Conservation (phyloP, 2,888 invertebrate species). For the Pyrgus malvae region DNA sequence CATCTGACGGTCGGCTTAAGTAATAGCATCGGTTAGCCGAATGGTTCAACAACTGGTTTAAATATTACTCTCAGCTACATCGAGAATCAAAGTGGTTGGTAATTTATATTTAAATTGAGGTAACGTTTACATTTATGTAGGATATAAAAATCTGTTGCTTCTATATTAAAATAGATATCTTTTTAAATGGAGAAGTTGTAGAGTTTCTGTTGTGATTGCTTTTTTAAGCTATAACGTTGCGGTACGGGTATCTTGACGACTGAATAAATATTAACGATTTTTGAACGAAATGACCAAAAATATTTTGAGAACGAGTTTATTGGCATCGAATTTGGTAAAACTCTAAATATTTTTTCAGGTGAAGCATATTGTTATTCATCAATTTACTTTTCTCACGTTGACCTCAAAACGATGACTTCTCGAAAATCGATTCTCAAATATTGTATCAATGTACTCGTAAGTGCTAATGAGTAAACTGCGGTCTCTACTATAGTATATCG, state of each 20-base stretch:
- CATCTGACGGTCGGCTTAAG: conserved; percentile 11
- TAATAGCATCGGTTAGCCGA: conserved; percentile 15
- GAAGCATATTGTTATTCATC: background rate
- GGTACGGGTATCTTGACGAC: background rate
- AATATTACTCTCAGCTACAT: conserved; percentile 8
- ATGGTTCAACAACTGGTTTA: conserved; percentile 17
- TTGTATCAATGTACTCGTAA: conserved; percentile 11
- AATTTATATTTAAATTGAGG: conserved; percentile 51
- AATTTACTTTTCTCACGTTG: conserved; percentile 11
- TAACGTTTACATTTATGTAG: conserved; percentile 44
- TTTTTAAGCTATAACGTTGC: background rate
- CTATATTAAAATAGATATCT: conserved; percentile 14
- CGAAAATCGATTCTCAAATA: conserved; percentile 15
- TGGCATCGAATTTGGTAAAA: no score
- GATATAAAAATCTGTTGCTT: conserved; percentile 45
- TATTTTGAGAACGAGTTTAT: no score
- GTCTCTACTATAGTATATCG: background rate
- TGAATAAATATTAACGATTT: no score
- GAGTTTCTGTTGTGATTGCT: background rate
- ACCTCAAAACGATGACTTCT: conserved; percentile 8
- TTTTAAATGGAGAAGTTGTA: background rate
- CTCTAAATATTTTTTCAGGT: no score
- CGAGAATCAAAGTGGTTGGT: conserved; percentile 34
- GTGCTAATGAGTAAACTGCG: conserved; percentile 13
- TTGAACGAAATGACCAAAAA: no score